These are phyloP conservation scores for Diplolepis rosae DNA, from an alignment of 2,888 invertebrate genomes.

Conservation along the genomic window DNA sequence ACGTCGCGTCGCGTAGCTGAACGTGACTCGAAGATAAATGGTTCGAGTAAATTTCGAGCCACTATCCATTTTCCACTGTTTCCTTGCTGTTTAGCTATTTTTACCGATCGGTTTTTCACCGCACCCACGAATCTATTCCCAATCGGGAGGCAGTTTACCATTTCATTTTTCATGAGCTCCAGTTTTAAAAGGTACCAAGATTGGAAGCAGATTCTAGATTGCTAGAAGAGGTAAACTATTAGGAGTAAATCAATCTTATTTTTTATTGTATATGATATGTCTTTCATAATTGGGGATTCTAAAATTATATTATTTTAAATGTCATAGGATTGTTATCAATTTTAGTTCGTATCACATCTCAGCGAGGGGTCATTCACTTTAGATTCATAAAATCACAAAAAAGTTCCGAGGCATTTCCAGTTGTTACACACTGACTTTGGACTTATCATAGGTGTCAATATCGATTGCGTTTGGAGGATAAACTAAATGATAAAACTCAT, in stretches of 20 bases:
- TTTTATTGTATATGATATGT: no score
- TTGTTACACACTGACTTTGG: not conserved
- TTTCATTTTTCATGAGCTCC: not conserved
- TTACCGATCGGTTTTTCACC: not conserved
- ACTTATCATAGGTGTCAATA: not conserved
- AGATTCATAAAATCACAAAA: no score
- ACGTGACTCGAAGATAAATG: constrained; percentile 41
- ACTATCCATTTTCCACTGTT: constrained; percentile 12
- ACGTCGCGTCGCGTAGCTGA: constrained; percentile 44
- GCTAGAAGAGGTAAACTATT: no score
- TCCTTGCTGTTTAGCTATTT: constrained; percentile 6
- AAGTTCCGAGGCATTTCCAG: no score
- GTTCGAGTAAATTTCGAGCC: not conserved
- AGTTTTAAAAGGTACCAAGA: not conserved
- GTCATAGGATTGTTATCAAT: no score
- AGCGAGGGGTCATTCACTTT: no score
- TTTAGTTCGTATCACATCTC: no score
- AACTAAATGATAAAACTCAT: constrained; percentile 5
- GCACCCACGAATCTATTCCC: not conserved
- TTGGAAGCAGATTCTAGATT: not conserved
- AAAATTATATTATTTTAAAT: no score
- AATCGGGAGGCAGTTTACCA: not conserved
- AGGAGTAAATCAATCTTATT: no score
- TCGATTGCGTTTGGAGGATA: not conserved
- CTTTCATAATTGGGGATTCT: no score